Evolutionary conservation across 1,140 invertebrate genomes (phyloP), one percentile per base, ranked within the genome.

Genomic region (Zophobas morio): DNA sequence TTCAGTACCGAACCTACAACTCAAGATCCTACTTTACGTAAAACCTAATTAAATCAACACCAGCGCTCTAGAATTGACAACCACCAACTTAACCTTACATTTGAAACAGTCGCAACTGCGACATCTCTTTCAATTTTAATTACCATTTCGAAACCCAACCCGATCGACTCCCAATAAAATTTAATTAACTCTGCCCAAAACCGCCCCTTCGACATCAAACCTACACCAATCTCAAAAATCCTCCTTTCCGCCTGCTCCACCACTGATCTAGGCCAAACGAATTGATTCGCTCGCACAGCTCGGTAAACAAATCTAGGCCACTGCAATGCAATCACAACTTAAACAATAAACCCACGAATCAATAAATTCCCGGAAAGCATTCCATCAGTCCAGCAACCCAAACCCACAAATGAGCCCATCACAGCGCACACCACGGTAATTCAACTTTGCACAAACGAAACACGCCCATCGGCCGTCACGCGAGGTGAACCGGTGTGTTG

Each of bases 391-490:
- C 39, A n/a, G 35, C 8, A 60, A 60, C 33, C 56, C 36, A 34
- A 20, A 42, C 37, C 37, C 3, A 66, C n/a, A 35, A 57, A 4
- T 35, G 54, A 4, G 39, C 20, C n/a, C 60, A 66, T 66, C 37
- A 66, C 39, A 66, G n/a, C 42, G 4, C 49, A 51, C 57, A 39
- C 36, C 6, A n/a, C 57, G 33, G 35, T 56, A 63, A 63, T 63
- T n/a, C 35, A n/a, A 63, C 35, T 8, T 63, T 39, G 57, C 57
- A 63, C 57, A 51, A 51, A 51, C 32, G 37, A 66, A 66, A 66
- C 60, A 66, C 60, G 60, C 60, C 60, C 60, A 66, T 66, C 33
- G 42, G 37, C 60, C 37, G 60, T 66, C 60, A 66, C 60, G 60
- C 39, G n/a, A 66, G 60, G 2, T 20, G 20, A 1, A 57, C 3